Conservation (phyloP, 2,113 vertebrate species). For the Heterotilapia buettikoferi region DNA sequence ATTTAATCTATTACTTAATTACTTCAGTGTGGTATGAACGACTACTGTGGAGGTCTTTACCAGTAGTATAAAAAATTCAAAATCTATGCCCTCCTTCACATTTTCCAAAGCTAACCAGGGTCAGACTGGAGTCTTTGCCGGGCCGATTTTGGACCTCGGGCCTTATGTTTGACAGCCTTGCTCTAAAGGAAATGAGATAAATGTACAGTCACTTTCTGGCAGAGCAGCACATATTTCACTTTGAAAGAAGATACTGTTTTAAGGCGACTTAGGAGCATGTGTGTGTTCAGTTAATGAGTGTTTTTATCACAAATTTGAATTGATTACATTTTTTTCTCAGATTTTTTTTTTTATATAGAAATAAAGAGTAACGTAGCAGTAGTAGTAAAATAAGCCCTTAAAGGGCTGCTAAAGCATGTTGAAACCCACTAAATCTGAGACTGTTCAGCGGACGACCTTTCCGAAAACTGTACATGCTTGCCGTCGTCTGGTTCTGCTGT, state of each 20-base stretch:
- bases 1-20: neutral
- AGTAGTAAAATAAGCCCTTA: neutral
- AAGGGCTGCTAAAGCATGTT: neutral
- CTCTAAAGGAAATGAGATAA: neutral
- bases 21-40: neutral
- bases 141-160: fast-evolving
- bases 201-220: neutral
- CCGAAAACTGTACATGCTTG: neutral
- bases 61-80: fast-evolving
- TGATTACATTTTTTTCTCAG: neutral
- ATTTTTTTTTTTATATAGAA: neutral
- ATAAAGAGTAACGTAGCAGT: neutral
- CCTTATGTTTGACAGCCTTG: neutral
- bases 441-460: neutral
- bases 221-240: neutral
- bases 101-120: neutral
- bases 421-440: neutral
- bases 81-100: neutral
- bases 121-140: neutral
- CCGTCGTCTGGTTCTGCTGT: neutral
- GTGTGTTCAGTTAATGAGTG: neutral
- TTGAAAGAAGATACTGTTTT: neutral
- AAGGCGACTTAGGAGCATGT: neutral
- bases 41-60: neutral
- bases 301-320: neutral